phyloP scores from a whole-genome alignment of 2,113 vertebrate genomes.

The Narcine bancroftii region DNA sequence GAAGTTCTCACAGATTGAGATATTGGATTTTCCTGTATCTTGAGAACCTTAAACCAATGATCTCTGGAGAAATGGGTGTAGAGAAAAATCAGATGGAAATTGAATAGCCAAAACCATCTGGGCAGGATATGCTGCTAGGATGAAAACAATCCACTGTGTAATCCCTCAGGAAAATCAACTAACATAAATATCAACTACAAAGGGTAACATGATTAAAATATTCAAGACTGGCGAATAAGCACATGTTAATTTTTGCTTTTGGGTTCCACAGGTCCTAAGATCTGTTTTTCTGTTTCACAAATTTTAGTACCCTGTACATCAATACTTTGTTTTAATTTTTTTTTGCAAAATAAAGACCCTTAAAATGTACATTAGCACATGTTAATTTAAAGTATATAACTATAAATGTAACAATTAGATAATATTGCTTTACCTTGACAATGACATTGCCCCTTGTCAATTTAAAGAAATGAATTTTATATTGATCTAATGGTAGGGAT shows the following conservation, averaged over 20 bases:
- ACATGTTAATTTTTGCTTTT: neutral
- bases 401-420: neutral
- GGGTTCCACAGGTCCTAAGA: neutral
- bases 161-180: neutral
- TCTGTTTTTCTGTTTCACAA: too few species aligned
- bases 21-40: too few species aligned
- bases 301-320: too few species aligned
- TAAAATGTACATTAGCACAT: neutral
- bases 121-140: too few species aligned
- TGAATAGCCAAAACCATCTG: neutral
- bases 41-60: neutral
- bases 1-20: neutral
- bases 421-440: neutral
- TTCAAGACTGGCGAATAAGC: neutral
- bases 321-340: neutral
- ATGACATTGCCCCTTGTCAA: neutral
- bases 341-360: neutral
- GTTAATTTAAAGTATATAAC: too few species aligned
- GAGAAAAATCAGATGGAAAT: neutral
- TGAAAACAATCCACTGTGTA: neutral
- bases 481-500: neutral
- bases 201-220: neutral
- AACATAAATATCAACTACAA: neutral
- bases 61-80: neutral
- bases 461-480: neutral